Base-by-base conservation (phyloP, 2,113 vertebrate genomes). In the Oostethus manadensis region DNA sequence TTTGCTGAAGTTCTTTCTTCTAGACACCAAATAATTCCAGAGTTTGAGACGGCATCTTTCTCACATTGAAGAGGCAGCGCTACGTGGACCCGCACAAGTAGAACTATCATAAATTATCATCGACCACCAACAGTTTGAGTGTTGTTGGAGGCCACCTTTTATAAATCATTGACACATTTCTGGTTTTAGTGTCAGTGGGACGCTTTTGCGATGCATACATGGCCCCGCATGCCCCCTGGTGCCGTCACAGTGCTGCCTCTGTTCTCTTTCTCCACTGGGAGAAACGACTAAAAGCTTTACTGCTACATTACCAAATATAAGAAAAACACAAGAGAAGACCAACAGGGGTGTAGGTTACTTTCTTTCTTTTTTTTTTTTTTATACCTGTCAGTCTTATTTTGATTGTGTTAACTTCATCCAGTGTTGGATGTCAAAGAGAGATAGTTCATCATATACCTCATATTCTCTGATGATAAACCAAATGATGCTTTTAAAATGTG, bases 381-480 rank as follows among this genome's bases (percentile, higher is more conserved):
- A 49, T 40, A n/a, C 33, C 45, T 57, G 62, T 58, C 35, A 58
- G 2, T 55, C 8, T 69, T 43, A 57, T 77, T 75, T 67, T 51
- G n/a, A 74, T 82, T 70, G 64, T 20, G 66, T 66, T 74, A 80
- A 76, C 62, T 68, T 81, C 64, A 68, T 81, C 83, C 89, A 76
- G 68, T 85, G 76, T 81, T 66, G 84, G 84, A 84, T 84, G 84
- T 82, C 78, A 81, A 87, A 89, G 87, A 90, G 91, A 93, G 92
- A 94, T 90, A 94, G 91, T 91, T 92, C 89, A 89, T 93, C 92
- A 92, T 92, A 94, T 94, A 94, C 93, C 93, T 95, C 93, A 94
- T 92, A 86, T 91, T 92, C 91, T 93, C 91, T 91, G 90, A 93
- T 89, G 90, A 93, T 86, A 92, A 93, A 94, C 92, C 92, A 94